phyloP scores from a whole-genome alignment of 2,113 vertebrate genomes.

The Oostethus manadensis region DNA sequence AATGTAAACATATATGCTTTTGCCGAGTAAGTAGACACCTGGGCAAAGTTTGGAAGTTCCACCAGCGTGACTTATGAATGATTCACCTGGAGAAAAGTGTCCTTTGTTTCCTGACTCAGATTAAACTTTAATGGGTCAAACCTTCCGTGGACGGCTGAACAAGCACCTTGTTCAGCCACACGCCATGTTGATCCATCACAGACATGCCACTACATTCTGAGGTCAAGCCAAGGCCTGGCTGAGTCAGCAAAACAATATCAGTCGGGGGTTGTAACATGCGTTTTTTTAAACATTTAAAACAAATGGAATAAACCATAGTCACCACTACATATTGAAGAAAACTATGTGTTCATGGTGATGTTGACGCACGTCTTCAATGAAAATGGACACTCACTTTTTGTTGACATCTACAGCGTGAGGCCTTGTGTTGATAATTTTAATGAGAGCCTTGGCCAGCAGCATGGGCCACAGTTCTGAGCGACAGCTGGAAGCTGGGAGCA shows the following conservation, averaged over 20 bases:
- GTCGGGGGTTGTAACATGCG: no score
- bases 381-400: constrained; percentile 76
- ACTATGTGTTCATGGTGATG: not conserved
- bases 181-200: constrained; percentile 32
- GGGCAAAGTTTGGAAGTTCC: constrained; percentile 36
- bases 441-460: constrained; percentile 87
- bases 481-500: constrained; percentile 81
- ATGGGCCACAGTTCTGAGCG: constrained; percentile 90
- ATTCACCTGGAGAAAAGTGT: constrained; percentile 32
- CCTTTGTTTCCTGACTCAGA: constrained; percentile 50
- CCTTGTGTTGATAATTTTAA: constrained; percentile 88
- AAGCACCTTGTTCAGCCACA: constrained; percentile 41
- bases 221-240: constrained; percentile 2
- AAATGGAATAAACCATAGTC: no score
- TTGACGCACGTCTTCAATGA: not conserved
- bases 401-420: constrained; percentile 86
- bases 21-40: constrained; percentile 15
- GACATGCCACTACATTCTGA: constrained; percentile 9
- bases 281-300: no score
- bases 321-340: not conserved
- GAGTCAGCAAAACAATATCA: constrained; percentile 23
- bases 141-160: constrained; percentile 32
- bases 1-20: not conserved
- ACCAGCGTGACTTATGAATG: constrained; percentile 34
- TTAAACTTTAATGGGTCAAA: constrained; percentile 52